Base-by-base conservation (phyloP, 2,113 vertebrate species). In the Vulpes lagopus region DNA sequence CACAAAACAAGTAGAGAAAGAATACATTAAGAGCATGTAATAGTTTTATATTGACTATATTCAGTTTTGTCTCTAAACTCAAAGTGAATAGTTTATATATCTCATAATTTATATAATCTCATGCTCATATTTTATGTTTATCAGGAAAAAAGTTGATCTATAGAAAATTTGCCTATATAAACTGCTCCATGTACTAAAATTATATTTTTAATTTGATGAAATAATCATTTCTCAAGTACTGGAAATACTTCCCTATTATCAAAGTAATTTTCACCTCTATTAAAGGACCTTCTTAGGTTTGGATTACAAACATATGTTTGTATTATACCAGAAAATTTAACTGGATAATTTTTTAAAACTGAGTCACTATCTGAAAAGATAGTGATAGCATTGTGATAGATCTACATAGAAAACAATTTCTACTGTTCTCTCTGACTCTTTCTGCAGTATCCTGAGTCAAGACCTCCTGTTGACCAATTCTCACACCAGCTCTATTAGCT, bases 131-230 rank as follows among this genome's bases (percentile, higher is more conserved):
- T 89, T 73, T 86, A 30, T 53, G 62, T 71, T 73, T 93, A 32
- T 38, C 43, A 89, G 62, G 87, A 87, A 3, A 3, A 11, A 91
- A 30, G 43, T 59, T 73, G 22, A 74, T 62, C n/a, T 81, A 17
- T 94, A 67, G 25, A 92, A 96, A 80, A 79, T 5, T 79, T 10
- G 49, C 19, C 11, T 82, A 22, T 74, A 67, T 64, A 57, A 96
- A 95, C 27, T 79, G 4, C 32, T 78, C 20, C 10, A 65, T n/a
- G 3, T 10, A 94, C 59, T 93, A 84, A 97, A 91, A 81, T 43
- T 27, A 76, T 30, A 76, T 38, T 22, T 92, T 87, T 91, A 69
- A 80, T 87, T 95, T 90, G 15, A n/a, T n/a, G 17, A 92, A 88
- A 60, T 90, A 8, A 67, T 20, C 60, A 74, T 69, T 90, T 91